Base-by-base conservation (phyloP, 2,888 invertebrate genomes). In the Bembecia ichneumoniformis region DNA sequence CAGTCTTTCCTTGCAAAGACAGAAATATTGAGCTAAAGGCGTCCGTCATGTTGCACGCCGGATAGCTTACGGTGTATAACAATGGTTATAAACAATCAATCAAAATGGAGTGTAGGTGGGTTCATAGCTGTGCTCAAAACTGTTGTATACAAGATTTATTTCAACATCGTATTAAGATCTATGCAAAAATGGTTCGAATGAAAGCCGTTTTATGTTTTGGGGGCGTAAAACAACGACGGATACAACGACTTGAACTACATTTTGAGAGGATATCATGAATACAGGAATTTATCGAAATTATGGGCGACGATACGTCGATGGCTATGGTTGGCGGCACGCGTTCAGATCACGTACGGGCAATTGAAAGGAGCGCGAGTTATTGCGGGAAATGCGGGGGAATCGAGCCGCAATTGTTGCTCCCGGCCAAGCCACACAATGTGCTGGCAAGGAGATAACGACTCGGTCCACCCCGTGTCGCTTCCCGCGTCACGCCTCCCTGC, bases 81-180 rank as follows among this genome's bases (percentile, higher is more conserved):
- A 77, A 82, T 79, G 74, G 77, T 76, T 71, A 79, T 82, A 82
- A 76, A 77, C 81, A 81, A 82, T 83, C 84, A 82, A 84, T 84
- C 80, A 74, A 64, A 28, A 64, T 63, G 59, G 63, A 69, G 65
- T 74, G 73, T 75, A 74, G 75, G 76, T 70, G 76, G 72, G 58
- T 64, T 55, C 63, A 61, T 64, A 67, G 66, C 63, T 64, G 63
- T 64, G 53, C 57, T 57, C 63, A 55, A 76, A 77, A 81, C 77
- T 70, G 71, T 61, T 72, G 74, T 77, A 77, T 59, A 15, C 17
- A 13, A 44, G 11, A 44, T 44, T 44, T 16, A 44, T 15, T 44
- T 44, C 20, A 48, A 36, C 40, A 13, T 48, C 13, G 43, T 16
- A 40, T 43, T 16, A 3, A 15, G 43, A 13, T 46, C 2, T 28